These are phyloP conservation scores for Calephelis virginiensis DNA, from an alignment of 1,140 invertebrate genomes.

Conservation along the genomic window DNA sequence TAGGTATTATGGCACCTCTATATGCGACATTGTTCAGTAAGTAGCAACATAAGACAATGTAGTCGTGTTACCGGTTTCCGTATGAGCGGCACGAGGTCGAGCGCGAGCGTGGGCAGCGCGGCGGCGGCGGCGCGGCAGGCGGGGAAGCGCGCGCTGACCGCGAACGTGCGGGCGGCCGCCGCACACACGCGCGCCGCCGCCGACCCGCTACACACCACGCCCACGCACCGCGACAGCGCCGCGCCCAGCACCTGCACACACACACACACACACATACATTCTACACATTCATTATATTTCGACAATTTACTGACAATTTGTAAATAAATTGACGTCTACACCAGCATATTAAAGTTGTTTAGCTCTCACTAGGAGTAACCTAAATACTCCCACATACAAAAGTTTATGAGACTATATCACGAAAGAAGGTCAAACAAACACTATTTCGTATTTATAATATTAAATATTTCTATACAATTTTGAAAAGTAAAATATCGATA, in stretches of 20 bases:
- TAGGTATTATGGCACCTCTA: too few species aligned
- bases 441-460: too few species aligned
- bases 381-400: too few species aligned
- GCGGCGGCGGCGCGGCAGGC: slow-evolving; percentile 93
- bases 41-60: not conserved
- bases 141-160: slow-evolving; percentile 96
- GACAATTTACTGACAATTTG: not conserved
- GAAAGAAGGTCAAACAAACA: too few species aligned
- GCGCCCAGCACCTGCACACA: slow-evolving; percentile 85
- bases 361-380: too few species aligned
- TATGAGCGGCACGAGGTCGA: slow-evolving; percentile 83
- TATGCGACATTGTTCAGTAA: not conserved
- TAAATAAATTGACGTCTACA: too few species aligned
- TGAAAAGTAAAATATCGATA: too few species aligned
- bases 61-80: slow-evolving; percentile 39
- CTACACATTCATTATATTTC: not conserved
- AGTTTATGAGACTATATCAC: too few species aligned
- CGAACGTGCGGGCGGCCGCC: slow-evolving; percentile 94
- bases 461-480: too few species aligned
- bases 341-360: too few species aligned
- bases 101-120: slow-evolving; percentile 90
- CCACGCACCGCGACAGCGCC: slow-evolving; percentile 94
- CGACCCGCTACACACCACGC: slow-evolving; percentile 88
- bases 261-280: not conserved
- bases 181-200: slow-evolving; percentile 95